Percentiles rank a stretch among this genome's conserved stretches.
Conservation (phyloP, 2,888 invertebrate species). For the Monoplex corrugatus region DNA sequence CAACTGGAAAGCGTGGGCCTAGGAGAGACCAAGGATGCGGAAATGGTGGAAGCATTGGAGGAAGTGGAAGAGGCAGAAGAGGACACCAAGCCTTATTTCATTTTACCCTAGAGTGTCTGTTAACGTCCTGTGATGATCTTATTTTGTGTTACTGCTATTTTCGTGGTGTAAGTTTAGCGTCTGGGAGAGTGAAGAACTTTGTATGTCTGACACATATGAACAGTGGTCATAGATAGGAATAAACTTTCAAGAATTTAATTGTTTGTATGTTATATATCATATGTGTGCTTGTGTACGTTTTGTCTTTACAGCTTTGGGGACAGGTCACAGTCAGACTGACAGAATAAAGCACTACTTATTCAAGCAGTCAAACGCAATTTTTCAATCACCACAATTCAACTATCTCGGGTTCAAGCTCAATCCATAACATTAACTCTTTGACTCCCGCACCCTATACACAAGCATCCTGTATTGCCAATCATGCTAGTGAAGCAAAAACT, state of each 20-base stretch:
- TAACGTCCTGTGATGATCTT: no score
- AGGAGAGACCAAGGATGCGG: constrained; percentile 43
- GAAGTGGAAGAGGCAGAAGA: constrained; percentile 41
- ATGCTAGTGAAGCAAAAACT: no score
- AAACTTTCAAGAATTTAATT: background rate
- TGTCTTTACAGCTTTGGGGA: background rate
- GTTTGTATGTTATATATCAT: background rate
- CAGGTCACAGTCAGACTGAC: no score
- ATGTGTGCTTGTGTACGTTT: constrained; percentile 7
- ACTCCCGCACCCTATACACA: no score
- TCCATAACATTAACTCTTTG: no score
- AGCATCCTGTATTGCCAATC: no score
- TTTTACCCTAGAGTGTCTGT: background rate
- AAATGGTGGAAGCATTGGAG: background rate
- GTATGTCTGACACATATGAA: background rate
- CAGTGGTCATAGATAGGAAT: background rate
- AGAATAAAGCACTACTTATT: no score
- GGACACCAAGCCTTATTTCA: constrained; percentile 50
- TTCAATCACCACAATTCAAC: no score
- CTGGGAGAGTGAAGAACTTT: background rate
- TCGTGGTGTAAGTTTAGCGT: background rate
- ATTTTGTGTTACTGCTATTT: background rate
- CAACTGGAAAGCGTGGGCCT: constrained; percentile 47
- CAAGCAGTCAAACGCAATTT: no score
- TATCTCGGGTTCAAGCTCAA: no score